Evolutionary conservation across 2,888 invertebrate species (phyloP).

Genomic region (Xanthia icteritia): DNA sequence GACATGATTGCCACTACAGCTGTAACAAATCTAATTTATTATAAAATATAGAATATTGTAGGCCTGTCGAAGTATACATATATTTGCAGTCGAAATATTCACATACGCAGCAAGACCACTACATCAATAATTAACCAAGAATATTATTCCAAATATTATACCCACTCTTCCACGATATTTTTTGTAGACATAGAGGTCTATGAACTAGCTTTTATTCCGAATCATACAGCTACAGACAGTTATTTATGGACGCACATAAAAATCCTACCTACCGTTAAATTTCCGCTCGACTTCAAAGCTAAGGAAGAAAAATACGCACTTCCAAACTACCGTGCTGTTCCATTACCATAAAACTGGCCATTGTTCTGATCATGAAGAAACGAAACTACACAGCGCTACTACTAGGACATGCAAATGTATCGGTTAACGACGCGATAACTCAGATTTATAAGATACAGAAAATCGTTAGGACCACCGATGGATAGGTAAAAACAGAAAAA

Average conservation of each 20-base stretch:
- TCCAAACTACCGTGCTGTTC: slow-evolving; percentile 44
- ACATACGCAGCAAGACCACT: neutral
- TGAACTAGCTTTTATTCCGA: slow-evolving; percentile 14
- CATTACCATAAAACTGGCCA: slow-evolving; percentile 60
- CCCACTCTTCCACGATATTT: neutral
- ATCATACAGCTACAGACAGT: neutral
- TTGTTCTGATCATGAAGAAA: slow-evolving; percentile 63
- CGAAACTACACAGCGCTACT: slow-evolving; percentile 54
- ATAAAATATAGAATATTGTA: too few relatives aligned
- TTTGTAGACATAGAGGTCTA: neutral
- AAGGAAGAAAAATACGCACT: slow-evolving; percentile 57
- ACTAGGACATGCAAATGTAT: slow-evolving; percentile 61
- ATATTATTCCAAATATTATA: neutral
- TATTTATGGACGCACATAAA: slow-evolving; percentile 43
- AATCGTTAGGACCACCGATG: slow-evolving; percentile 62
- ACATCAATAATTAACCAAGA: too few relatives aligned
- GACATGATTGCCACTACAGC: too few relatives aligned
- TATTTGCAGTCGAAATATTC: too few relatives aligned
- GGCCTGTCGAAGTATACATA: too few relatives aligned
- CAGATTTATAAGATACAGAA: slow-evolving; percentile 66
- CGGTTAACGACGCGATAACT: slow-evolving; percentile 65
- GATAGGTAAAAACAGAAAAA: slow-evolving; percentile 67
- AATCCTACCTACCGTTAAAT: slow-evolving; percentile 44
- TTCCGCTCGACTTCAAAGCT: slow-evolving; percentile 36
- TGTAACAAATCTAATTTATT: too few relatives aligned